Evolutionary conservation across 2,888 invertebrate genomes (phyloP).

Genomic region (Thera obeliscata): DNA sequence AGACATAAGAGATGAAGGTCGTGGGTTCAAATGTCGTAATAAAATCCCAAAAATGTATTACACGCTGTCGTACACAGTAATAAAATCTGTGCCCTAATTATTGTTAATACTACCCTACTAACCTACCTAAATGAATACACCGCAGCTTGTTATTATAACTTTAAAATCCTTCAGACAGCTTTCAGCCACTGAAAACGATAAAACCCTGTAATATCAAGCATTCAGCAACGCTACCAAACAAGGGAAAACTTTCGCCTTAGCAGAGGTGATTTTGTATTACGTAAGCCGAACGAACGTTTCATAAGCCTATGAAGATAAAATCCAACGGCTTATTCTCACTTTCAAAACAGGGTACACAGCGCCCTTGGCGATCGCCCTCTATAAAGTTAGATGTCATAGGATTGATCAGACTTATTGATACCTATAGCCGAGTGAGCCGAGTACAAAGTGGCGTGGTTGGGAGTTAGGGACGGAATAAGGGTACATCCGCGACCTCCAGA

Average conservation of each 20-base stretch:
- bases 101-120: not conserved
- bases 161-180: not conserved
- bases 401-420: slow-evolving; percentile 36
- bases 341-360: slow-evolving; percentile 9
- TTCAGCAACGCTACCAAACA: not conserved
- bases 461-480: slow-evolving; percentile 62
- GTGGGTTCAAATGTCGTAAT: no score
- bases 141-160: not conserved
- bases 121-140: not conserved
- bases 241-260: slow-evolving; percentile 1
- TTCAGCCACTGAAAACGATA: not conserved
- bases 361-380: slow-evolving; percentile 25
- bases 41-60: no score
- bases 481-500: slow-evolving; percentile 80
- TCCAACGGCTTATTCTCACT: slow-evolving; percentile 12
- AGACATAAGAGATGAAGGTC: no score
- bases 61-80: not conserved
- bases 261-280: slow-evolving; percentile 1
- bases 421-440: slow-evolving; percentile 31
- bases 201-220: not conserved
- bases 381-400: slow-evolving; percentile 34
- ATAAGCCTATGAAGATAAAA: slow-evolving; percentile 11
- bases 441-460: slow-evolving; percentile 52
- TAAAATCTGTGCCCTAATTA: not conserved
- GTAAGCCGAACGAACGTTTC: not conserved